Base-by-base conservation (phyloP, 2,113 vertebrate species). In the Phyllostomus hastatus region DNA sequence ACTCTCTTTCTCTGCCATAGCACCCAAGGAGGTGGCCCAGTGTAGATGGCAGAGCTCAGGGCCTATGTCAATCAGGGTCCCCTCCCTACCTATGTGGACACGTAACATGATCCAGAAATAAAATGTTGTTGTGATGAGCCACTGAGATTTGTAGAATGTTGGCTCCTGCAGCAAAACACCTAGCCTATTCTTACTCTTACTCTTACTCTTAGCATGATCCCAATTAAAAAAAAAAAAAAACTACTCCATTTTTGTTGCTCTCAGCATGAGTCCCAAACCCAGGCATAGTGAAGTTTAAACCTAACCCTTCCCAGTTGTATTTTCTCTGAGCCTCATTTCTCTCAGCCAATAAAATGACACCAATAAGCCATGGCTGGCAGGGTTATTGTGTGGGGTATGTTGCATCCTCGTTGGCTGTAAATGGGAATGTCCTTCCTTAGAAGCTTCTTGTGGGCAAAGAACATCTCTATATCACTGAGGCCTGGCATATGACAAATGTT, bases 261-360 rank as follows among this genome's bases (percentile, higher is more conserved):
- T 93, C n/a, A 31, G 35, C 20, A 33, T 61, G 70, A 38, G 24
- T 84, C 31, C 10, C 41, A 38, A 95, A 82, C 33, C 57, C 59
- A 88, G 69, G 57, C 69, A 52, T 31, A 82, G 22, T 76, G 11
- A 75, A 28, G 6, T 52, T 61, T 87, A 66, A 90, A 50, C 41
- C 26, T 41, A 82, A 67, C 38, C n/a, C 17, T 69, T 91, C 90
- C 75, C 28, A 41, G 10, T 57, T 72, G 28, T 54, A 46, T 95
- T 90, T 85, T 78, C 79, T 52, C 61, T 54, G 50, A 78, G 28
- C 20, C 41, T 81, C 46, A 22, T 0, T 75, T 73, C 75, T n/a
- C 20, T 96, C 48, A 57, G 26, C 41, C 15, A 50, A 35, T 86
- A 81, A 90, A 90, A 79, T 15, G 26, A 16, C 72, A 33, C 73